Evolutionary conservation across 2,888 invertebrate species (phyloP).

Genomic region (Euplexia lucipara): DNA sequence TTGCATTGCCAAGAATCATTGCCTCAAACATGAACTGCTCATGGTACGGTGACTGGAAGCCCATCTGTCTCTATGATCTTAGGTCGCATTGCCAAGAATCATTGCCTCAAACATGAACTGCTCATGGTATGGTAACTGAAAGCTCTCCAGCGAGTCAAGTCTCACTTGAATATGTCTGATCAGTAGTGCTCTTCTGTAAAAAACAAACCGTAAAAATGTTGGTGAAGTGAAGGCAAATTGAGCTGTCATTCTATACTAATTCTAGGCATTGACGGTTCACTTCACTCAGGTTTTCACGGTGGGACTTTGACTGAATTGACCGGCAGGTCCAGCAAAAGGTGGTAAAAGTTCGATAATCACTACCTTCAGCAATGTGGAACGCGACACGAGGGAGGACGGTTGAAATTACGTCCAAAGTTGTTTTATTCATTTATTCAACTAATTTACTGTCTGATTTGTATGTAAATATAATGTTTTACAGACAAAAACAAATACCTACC

Average conservation of each 20-base stretch:
- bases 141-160: neutral
- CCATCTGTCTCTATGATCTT: neutral
- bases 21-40: too few species aligned
- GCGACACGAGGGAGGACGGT: neutral
- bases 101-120: neutral
- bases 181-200: too few species aligned
- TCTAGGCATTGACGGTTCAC: too few species aligned
- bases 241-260: too few species aligned
- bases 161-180: neutral
- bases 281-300: too few species aligned
- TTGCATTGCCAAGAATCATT: too few species aligned
- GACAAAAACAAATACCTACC: conserved; percentile 7
- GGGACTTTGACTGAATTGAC: too few species aligned
- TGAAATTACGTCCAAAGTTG: neutral
- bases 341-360: too few species aligned
- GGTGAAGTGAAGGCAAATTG: too few species aligned
- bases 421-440: neutral
- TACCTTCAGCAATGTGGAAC: neutral
- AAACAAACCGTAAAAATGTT: too few species aligned
- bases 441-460: conserved; percentile 1
- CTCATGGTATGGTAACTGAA: neutral
- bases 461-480: conserved; percentile 7
- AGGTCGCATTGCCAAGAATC: neutral
- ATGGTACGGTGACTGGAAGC: too few species aligned
- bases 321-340: too few species aligned